Evolutionary conservation across 2,797 vertebrate species (phyloP), one percentile per base, ranked within the genome.

Genomic region (Eospalax fontanierii): DNA sequence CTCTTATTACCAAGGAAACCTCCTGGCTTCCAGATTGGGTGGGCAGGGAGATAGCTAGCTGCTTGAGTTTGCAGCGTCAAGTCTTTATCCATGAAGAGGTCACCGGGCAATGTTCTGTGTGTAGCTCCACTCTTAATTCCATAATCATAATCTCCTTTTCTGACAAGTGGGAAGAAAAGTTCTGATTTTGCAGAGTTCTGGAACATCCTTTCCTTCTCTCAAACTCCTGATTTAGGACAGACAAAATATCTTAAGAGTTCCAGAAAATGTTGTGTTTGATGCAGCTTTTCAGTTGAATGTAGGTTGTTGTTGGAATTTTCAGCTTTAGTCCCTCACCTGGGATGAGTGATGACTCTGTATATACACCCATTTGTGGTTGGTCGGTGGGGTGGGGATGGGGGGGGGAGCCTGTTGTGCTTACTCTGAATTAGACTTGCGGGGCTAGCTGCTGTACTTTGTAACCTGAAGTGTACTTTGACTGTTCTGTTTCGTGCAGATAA

Each of bases 381-480:
- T 80, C 80, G 75, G 92, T 81, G 96, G 95, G 96, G 1, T 75
- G 87, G 96, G 96, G 91, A 96, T 33, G 66, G 85, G 66, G 30
- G 91, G 95, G 96, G 97, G 97, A 94, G 97, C 91, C 97, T 97
- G 97, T 98, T 97, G 97, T 99, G 98, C 98, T 99, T 98, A 98
- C 97, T 98, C 98, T 98, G 98, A 98, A 97, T 97, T 98, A 98
- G 98, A 98, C 98, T 97, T 98, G 97, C 98, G 98, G 98, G 98
- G 97, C 98, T 99, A 98, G 98, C 98, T 98, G 98, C 98, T 99
- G 98, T 98, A 98, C 97, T 98, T 98, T 99, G 98, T 99, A 99
- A 99, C 98, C 98, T 98, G 98, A 99, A 99, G 98, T 98, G 98
- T 99, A 98, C 98, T 98, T 99, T 98, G 98, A 98, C 98, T 98